Conservation (phyloP, 2,113 vertebrate species). For the Polypterus senegalus region DNA sequence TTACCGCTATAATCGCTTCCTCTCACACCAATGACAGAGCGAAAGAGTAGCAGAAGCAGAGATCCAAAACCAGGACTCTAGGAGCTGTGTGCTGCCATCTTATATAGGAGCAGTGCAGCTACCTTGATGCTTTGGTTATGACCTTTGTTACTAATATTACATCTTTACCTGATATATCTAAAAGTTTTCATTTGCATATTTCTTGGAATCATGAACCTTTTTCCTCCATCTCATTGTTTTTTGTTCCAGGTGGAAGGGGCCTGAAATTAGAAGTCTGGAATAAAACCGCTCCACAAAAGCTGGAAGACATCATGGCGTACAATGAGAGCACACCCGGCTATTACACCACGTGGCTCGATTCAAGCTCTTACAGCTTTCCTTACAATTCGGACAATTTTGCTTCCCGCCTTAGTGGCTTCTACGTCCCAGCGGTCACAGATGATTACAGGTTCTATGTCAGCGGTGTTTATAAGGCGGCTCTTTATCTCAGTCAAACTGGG, state of each 20-base stretch:
- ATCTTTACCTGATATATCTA: no score
- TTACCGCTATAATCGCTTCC: no score
- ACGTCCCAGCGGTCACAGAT: slow-evolving; percentile 7
- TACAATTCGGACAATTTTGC: neutral
- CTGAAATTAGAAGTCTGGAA: slow-evolving; percentile 13
- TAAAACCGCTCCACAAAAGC: neutral
- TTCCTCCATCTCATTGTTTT: neutral
- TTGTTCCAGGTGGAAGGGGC: slow-evolving; percentile 13
- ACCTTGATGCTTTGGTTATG: no score
- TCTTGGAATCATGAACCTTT: no score
- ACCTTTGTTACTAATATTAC: no score
- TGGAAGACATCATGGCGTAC: slow-evolving; percentile 2
- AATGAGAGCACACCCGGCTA: slow-evolving; percentile 9
- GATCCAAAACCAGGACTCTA: no score
- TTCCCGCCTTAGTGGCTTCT: slow-evolving; percentile 13
- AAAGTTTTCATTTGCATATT: no score
- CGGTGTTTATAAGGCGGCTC: neutral
- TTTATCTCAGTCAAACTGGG: slow-evolving; percentile 7
- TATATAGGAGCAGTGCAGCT: no score
- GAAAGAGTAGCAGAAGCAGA: no score
- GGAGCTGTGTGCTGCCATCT: no score
- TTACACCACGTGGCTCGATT: neutral
- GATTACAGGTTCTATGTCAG: slow-evolving; percentile 7
- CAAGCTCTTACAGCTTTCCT: neutral
- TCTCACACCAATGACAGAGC: no score